Percentiles rank a stretch among this genome's conserved stretches.
Evolutionary conservation across 2,888 invertebrate species (phyloP).

Genomic region (Drosophila emarginata): DNA sequence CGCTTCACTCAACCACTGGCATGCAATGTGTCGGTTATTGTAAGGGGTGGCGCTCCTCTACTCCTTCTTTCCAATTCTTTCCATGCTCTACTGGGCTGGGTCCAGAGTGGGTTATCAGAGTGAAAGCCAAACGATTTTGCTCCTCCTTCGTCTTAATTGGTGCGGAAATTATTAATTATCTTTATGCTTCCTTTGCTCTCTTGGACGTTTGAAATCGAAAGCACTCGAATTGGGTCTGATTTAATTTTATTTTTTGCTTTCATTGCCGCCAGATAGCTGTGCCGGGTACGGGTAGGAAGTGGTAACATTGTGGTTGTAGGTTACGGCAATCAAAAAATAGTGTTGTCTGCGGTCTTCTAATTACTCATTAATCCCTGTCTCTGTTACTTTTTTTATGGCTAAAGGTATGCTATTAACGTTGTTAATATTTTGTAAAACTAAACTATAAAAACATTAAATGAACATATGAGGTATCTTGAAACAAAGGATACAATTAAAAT

Average conservation of each 20-base stretch:
- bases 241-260: conserved; percentile 20
- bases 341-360: conserved; percentile 41
- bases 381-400: conserved; percentile 2
- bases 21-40: conserved; percentile 25
- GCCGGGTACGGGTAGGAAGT: background rate
- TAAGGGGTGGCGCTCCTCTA: background rate
- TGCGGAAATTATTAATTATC: conserved; percentile 75
- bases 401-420: no score
- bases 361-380: conserved; percentile 15
- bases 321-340: conserved; percentile 23
- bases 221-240: conserved; percentile 12
- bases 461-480: no score
- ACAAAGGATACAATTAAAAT: no score
- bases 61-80: background rate
- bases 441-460: no score
- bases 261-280: background rate
- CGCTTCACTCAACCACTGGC: conserved; percentile 19
- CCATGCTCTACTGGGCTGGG: background rate
- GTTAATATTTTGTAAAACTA: no score
- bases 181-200: conserved; percentile 15
- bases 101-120: conserved; percentile 8
- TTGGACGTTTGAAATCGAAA: conserved; percentile 37
- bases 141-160: conserved; percentile 57
- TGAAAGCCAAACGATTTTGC: conserved; percentile 31
- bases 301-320: background rate